A percentile compares a stretch with the other conserved stretches of the same genome.
phyloP scores from a whole-genome alignment of 2,888 invertebrate genomes.

The Lithophane leautieri region DNA sequence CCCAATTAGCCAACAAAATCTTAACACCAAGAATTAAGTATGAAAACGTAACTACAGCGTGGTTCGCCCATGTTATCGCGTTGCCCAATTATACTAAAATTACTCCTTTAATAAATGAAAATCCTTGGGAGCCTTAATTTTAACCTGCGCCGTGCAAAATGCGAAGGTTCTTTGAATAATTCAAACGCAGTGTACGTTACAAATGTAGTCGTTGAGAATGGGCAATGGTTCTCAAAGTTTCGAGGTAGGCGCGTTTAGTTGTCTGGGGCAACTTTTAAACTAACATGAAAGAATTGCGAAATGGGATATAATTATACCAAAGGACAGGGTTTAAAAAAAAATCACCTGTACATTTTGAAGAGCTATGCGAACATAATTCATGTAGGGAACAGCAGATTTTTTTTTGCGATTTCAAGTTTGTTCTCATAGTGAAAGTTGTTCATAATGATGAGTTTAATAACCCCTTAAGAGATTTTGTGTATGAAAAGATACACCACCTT shows the following conservation, averaged over 20 bases:
- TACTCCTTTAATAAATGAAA: slow-evolving; percentile 80
- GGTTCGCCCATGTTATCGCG: slow-evolving; percentile 54
- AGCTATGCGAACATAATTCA: no score
- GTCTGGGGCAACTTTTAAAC: background rate
- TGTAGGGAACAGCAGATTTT: no score
- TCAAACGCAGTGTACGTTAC: slow-evolving; percentile 70
- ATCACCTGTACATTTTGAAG: no score
- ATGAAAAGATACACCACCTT: no score
- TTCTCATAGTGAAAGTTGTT: no score
- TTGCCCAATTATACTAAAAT: slow-evolving; percentile 77
- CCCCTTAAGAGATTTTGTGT: no score
- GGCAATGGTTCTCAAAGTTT: slow-evolving; percentile 62
- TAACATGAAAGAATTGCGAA: background rate
- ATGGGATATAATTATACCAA: background rate
- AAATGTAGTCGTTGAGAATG: slow-evolving; percentile 59
- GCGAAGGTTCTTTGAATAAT: slow-evolving; percentile 72
- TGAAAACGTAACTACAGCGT: slow-evolving; percentile 52
- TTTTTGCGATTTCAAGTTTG: no score
- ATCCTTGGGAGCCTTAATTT: slow-evolving; percentile 75
- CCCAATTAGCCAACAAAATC: slow-evolving; percentile 54
- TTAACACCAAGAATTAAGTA: slow-evolving; percentile 67
- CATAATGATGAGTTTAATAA: no score
- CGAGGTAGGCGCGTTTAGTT: background rate
- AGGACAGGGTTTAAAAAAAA: no score
- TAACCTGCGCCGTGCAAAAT: slow-evolving; percentile 71